Conservation (phyloP, 2,797 vertebrate species). For the Poeciliopsis presidionis region DNA sequence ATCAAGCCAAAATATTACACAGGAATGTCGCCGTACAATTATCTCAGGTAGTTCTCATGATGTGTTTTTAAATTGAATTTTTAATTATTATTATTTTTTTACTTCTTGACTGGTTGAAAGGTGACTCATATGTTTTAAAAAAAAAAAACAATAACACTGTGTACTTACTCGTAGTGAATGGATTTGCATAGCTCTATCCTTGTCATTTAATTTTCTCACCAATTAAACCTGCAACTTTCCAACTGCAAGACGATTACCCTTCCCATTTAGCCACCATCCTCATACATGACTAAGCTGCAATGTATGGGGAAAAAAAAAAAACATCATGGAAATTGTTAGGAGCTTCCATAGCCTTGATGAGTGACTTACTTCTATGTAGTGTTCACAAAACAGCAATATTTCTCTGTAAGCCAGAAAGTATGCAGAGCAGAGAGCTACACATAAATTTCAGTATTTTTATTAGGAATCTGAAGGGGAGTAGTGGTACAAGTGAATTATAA, state of each 20-base stretch:
- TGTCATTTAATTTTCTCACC: not conserved
- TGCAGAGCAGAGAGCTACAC: not conserved
- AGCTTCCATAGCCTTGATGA: not conserved
- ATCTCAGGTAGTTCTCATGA: not conserved
- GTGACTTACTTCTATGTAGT: no score
- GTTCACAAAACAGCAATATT: not conserved
- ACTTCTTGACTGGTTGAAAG: not conserved
- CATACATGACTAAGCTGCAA: not conserved
- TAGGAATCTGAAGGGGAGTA: not conserved
- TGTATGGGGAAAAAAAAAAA: not conserved
- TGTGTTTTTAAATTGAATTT: not conserved
- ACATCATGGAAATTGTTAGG: not conserved
- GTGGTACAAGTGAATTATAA: not conserved
- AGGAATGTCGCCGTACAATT: not conserved
- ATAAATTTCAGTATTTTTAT: not conserved
- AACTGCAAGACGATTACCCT: not conserved
- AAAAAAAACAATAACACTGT: not conserved
- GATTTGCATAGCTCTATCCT: not conserved
- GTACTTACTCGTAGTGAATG: not conserved
- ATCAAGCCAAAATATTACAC: not conserved
- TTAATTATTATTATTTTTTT: no score
- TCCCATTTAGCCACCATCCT: not conserved
- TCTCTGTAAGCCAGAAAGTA: not conserved
- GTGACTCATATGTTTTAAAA: not conserved
- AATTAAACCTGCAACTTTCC: no score